These are phyloP conservation scores for Busseola fusca DNA, from an alignment of 2,888 invertebrate genomes.

Conservation along the genomic window DNA sequence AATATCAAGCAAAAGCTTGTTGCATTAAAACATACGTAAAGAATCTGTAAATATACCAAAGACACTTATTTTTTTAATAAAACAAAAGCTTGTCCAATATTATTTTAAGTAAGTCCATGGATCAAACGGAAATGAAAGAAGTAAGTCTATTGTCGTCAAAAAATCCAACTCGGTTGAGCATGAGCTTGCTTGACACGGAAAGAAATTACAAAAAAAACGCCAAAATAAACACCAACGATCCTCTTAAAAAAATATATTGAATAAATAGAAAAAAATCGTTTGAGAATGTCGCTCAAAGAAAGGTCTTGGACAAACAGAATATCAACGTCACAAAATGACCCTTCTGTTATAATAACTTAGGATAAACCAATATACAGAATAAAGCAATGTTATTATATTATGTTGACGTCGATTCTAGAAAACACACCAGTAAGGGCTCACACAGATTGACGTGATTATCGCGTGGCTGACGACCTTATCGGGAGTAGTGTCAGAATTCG, in stretches of 20 bases:
- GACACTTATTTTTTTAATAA: not conserved
- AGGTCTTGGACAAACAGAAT: slow-evolving; percentile 15
- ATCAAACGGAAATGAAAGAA: slow-evolving; percentile 19
- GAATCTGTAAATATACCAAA: not conserved
- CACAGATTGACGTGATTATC: slow-evolving; percentile 43
- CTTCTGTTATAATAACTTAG: slow-evolving; percentile 18
- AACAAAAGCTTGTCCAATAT: slow-evolving; percentile 24
- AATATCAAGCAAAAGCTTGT: not conserved
- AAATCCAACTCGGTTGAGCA: slow-evolving; percentile 8
- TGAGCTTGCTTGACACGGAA: not conserved
- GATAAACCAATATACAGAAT: slow-evolving; percentile 26
- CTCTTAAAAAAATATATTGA: slow-evolving; percentile 36
- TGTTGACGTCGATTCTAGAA: slow-evolving; percentile 4
- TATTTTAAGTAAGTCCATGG: slow-evolving; percentile 21
- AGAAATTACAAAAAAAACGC: slow-evolving; percentile 19
- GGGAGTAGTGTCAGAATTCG: slow-evolving; percentile 19
- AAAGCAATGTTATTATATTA: slow-evolving; percentile 26
- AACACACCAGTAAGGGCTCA: slow-evolving; percentile 11
- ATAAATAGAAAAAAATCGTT: slow-evolving; percentile 16
- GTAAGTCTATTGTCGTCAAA: not conserved
- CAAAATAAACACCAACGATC: slow-evolving; percentile 16
- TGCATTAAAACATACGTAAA: not conserved
- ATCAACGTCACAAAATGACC: slow-evolving; percentile 17
- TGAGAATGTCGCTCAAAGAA: slow-evolving; percentile 9
- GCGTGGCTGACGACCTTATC: slow-evolving; percentile 42